Conservation (phyloP, 2,797 vertebrate genomes). For the Mastacembelus armatus region DNA sequence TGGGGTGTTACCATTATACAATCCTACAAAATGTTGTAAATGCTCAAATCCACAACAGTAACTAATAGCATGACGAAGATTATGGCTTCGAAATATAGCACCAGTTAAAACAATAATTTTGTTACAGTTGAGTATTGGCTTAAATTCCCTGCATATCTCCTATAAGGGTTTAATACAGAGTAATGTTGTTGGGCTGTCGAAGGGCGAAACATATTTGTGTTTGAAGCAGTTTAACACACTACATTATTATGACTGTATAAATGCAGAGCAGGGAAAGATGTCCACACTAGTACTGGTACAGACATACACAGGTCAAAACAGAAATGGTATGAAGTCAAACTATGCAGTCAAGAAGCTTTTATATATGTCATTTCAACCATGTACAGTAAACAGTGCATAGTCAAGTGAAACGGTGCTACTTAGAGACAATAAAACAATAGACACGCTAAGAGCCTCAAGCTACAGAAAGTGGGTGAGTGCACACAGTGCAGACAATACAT, state of each 20-base stretch:
- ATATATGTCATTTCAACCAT: no score
- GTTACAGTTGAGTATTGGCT: slow-evolving; percentile 49
- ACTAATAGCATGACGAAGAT: slow-evolving; percentile 54
- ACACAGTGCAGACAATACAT: no score
- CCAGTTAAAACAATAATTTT: slow-evolving; percentile 60
- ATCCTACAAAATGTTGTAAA: slow-evolving; percentile 29
- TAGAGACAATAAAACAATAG: no score
- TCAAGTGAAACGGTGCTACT: no score
- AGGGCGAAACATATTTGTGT: slow-evolving; percentile 37
- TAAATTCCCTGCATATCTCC: slow-evolving; percentile 44
- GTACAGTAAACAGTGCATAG: no score
- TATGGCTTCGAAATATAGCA: slow-evolving; percentile 38
- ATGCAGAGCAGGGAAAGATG: slow-evolving; percentile 16
- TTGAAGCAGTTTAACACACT: slow-evolving; percentile 47
- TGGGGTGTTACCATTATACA: slow-evolving; percentile 10
- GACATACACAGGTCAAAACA: no score
- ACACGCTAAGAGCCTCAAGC: no score
- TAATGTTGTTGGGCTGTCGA: slow-evolving; percentile 40
- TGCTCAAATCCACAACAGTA: slow-evolving; percentile 43
- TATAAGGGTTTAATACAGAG: slow-evolving; percentile 53
- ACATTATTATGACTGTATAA: slow-evolving; percentile 57
- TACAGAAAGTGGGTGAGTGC: no score
- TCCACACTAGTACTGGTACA: no score
- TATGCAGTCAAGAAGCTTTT: no score
- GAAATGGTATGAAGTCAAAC: background rate